These are phyloP conservation scores for Taxidea taxus DNA, from an alignment of 2,113 vertebrate genomes.

Conservation along the genomic window DNA sequence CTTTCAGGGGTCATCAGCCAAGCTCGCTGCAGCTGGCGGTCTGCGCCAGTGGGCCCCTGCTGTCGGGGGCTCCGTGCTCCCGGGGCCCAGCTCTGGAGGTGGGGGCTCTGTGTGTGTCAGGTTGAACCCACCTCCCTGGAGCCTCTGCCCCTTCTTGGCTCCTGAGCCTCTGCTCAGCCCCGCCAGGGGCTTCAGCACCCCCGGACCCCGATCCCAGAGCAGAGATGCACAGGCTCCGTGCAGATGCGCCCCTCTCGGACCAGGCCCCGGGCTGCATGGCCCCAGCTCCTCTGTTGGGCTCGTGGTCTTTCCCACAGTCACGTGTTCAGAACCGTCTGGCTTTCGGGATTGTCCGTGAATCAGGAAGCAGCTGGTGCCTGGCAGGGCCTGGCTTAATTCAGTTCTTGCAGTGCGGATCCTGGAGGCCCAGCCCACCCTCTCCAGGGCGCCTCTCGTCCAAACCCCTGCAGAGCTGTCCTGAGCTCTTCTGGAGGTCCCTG, in stretches of 20 bases:
- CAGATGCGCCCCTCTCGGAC: rapidly evolving
- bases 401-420: not conserved
- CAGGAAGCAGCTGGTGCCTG: not conserved
- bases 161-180: not conserved
- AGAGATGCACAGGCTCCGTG: rapidly evolving
- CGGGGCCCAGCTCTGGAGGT: not conserved
- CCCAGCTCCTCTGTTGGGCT: rapidly evolving
- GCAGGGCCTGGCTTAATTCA: rapidly evolving
- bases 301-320: rapidly evolving
- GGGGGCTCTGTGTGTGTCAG: not conserved
- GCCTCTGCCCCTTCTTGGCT: not conserved
- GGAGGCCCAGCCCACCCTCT: not conserved
- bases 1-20: not conserved
- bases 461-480: not conserved
- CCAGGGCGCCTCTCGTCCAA: not conserved
- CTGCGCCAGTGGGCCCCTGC: rapidly evolving
- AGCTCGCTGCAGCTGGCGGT: no score
- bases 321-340: not conserved
- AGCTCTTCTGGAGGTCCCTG: not conserved
- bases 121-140: rapidly evolving
- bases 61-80: rapidly evolving
- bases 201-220: not conserved
- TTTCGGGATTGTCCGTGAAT: not conserved
- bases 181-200: rapidly evolving
- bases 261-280: rapidly evolving